Percentiles rank a stretch among this genome's conserved stretches.
phyloP scores from a whole-genome alignment of 2,888 invertebrate species.

The Macropis europaea region DNA sequence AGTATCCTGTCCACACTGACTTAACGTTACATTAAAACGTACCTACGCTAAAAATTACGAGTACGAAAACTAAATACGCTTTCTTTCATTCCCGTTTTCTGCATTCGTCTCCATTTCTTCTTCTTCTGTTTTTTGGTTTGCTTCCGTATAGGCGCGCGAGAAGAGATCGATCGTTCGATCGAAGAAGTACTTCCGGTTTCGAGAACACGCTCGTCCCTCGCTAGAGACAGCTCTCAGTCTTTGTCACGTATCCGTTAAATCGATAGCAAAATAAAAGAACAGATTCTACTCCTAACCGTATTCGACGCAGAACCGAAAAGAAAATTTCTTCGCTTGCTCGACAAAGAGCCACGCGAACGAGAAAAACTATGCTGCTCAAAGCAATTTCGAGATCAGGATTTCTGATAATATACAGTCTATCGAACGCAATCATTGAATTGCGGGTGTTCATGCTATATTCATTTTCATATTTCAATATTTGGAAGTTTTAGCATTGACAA shows the following conservation, averaged over 20 bases:
- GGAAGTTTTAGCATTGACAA: too few relatives aligned
- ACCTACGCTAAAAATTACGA: slow-evolving; percentile 61
- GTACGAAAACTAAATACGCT: slow-evolving; percentile 50
- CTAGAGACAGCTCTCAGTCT: slow-evolving; percentile 32
- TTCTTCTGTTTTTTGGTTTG: slow-evolving; percentile 1
- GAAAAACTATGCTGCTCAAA: too few relatives aligned
- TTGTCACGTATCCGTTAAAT: slow-evolving; percentile 23
- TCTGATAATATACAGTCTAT: too few relatives aligned
- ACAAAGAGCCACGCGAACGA: too few relatives aligned
- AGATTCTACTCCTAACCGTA: too few relatives aligned
- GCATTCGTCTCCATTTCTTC: background rate
- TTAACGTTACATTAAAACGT: slow-evolving; percentile 40
- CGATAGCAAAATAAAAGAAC: slow-evolving; percentile 3
- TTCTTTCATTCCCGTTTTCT: background rate
- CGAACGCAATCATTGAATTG: too few relatives aligned
- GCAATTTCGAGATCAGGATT: too few relatives aligned
- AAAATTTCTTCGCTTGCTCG: too few relatives aligned
- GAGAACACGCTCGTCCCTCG: background rate
- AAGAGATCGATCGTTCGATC: background rate
- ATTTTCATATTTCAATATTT: too few relatives aligned
- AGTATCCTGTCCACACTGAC: slow-evolving; percentile 12
- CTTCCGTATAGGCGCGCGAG: slow-evolving; percentile 4
- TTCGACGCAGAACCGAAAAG: too few relatives aligned
- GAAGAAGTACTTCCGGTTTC: background rate
- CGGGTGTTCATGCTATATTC: too few relatives aligned